These are phyloP conservation scores for Eubucco bourcierii DNA, from an alignment of 2,113 vertebrate species.

Conservation along the genomic window DNA sequence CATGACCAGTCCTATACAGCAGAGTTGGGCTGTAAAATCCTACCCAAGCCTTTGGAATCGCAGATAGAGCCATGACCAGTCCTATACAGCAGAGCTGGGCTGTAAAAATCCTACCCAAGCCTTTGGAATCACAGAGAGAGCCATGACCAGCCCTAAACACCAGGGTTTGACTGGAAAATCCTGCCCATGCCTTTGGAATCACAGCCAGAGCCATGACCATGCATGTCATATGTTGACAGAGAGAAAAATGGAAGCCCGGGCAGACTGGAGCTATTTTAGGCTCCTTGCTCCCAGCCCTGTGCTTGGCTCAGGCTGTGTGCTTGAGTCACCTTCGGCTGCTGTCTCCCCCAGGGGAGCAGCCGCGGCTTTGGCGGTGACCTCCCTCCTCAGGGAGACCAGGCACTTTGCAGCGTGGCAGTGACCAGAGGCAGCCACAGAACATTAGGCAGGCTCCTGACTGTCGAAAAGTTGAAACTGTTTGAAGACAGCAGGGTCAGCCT, in stretches of 20 bases:
- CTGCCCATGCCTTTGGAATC: constrained; percentile 12
- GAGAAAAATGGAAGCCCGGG: constrained; percentile 21
- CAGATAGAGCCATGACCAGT: neutral
- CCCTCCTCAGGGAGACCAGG: constrained; percentile 70
- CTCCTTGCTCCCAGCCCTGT: constrained; percentile 17
- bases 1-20: neutral
- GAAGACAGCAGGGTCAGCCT: constrained; percentile 68
- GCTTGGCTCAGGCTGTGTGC: neutral
- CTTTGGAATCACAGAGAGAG: neutral
- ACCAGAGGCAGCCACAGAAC: constrained; percentile 73
- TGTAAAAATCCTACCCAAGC: neutral
- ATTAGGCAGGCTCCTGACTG: constrained; percentile 76
- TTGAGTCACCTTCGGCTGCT: constrained; percentile 28
- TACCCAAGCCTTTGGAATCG: constrained; percentile 10
- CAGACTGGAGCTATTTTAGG: constrained; percentile 62
- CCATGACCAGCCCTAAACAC: neutral
- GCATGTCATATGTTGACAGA: constrained; percentile 15
- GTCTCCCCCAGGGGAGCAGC: constrained; percentile 50
- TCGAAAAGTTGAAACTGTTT: constrained; percentile 64
- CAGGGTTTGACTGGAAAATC: neutral
- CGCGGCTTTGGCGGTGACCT: constrained; percentile 65
- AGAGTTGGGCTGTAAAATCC: neutral
- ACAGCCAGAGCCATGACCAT: neutral
- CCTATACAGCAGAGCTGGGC: neutral
- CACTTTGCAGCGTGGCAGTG: constrained; percentile 72